Base-by-base conservation (phyloP, 35 echinoderm and acorn worm genomes). In the Ptychodera flava region DNA sequence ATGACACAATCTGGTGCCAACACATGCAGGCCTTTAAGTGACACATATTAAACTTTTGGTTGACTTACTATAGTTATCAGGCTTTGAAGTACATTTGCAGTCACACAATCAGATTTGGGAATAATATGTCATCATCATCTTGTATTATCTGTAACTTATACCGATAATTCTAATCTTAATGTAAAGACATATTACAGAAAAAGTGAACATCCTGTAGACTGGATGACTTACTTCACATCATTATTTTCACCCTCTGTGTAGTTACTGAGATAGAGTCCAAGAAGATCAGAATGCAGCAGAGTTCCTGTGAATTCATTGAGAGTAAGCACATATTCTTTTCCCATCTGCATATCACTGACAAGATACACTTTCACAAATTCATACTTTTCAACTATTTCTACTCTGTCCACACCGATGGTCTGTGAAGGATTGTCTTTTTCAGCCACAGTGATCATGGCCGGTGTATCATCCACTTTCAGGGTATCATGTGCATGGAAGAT, bases 251-350 rank as follows among this genome's bases (percentile, higher is more conserved):
- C 45, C 22, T 64, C 45, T 64, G 45, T 64, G 45, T 64, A 64
- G 45, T 64, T 64, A 22, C 45, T 64, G 22, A 64, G 45, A 22
- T 64, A 64, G 6, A 64, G 22, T 6, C 45, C 45, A 64, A 12
- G 6, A 22, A 64, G 22, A 64, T 64, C 45, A 64, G 45, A 6
- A 64, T 64, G 45, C 22, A 53, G 37, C 1, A 99, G 85, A 29
- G 87, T 88, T 0, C 96, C 96, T 0, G 88, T 84, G 78, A 92
- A 99, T 30, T 6, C 94, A 30, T 82, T 37, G 15, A 99, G 85
- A 16, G 29, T 77, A 29, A 99, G 79, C 16, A 79, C 88, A 37
- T 94, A 94, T 64, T 64, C 45, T 64, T 64, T 6, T 6, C 45
- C 45, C 6, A 22, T 22, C 22, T 64, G 45, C 6, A 64, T 6